Base-by-base conservation (phyloP, 1,140 invertebrate genomes). In the Panulirus ornatus region DNA sequence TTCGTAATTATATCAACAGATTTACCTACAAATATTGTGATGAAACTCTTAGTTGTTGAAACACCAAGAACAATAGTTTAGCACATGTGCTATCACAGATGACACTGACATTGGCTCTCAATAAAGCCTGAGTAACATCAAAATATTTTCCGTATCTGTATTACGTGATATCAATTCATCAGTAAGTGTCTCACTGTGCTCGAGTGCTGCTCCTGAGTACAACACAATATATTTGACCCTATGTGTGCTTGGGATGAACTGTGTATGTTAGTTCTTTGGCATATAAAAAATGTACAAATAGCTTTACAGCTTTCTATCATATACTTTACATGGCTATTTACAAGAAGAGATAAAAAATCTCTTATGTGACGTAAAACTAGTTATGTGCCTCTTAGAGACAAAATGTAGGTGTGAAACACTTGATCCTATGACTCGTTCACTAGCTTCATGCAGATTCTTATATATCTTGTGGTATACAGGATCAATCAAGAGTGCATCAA, bases 261-360 rank as follows among this genome's bases (percentile, higher is more conserved):
- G n/a, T 30, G 5, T 40, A 84, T 38, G 47, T 51, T 42, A 47
- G 40, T 16, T 73, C 44, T 73, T 47, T 84, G 44, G 83, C 54
- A 73, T 84, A 73, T 51, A 84, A 84, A 84, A 84, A 81, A 58
- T 71, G 83, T 84, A 84, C 47, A 84, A 84, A 84, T 84, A 84
- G 19, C 34, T 70, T 70, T 44, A 84, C 42, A 73, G 9, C 36
- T 84, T 38, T 71, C 70, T 73, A 30, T 84, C 27, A 9, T 71
- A 36, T 51, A 73, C 66, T 84, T 84, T 70, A 44, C 66, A 42
- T 71, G 40, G 70, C 83, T 84, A 84, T 84, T 84, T 84, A 84
- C 83, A 84, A n/a, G 27, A 71, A 42, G 42, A 73, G 63, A 84
- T 71, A 19, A 27, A 51, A 1, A 22, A 30, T 36, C 70, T 70